Evolutionary conservation across 2,797 vertebrate genomes (phyloP).

Genomic region (Merluccius polli): DNA sequence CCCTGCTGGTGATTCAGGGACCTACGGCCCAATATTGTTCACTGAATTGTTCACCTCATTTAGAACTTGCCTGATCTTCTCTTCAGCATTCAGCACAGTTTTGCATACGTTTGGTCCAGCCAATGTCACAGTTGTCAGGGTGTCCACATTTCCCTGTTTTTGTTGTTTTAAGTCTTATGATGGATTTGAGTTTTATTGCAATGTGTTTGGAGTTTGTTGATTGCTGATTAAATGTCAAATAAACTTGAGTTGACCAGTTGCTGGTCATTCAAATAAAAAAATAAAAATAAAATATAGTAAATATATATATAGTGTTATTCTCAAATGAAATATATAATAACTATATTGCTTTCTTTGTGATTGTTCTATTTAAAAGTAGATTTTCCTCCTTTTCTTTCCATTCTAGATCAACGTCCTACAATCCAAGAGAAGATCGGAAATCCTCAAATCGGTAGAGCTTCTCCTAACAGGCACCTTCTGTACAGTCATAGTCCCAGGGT

Average conservation of each 20-base stretch:
- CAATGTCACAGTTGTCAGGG: neutral
- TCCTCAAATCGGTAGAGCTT: constrained; percentile 90
- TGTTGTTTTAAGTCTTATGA: neutral
- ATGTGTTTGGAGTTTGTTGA: neutral
- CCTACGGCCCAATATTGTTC: neutral
- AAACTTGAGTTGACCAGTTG: too few species aligned
- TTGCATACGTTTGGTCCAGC: neutral
- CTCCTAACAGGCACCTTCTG: neutral
- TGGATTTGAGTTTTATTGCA: neutral
- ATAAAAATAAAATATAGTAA: too few species aligned
- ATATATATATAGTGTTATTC: too few species aligned
- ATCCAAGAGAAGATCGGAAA: constrained; percentile 96
- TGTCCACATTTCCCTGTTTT: neutral
- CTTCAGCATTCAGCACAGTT: neutral
- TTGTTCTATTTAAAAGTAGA: neutral
- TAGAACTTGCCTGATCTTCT: constrained; percentile 22
- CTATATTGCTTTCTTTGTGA: neutral
- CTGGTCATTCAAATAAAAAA: too few species aligned
- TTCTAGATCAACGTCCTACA: constrained; percentile 95
- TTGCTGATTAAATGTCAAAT: neutral
- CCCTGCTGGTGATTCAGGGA: constrained; percentile 49
- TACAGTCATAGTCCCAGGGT: neutral
- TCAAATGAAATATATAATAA: neutral
- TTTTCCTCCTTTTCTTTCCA: constrained; percentile 6
- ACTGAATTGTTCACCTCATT: constrained; percentile 13